These are phyloP conservation scores for Silurus glanis DNA, from an alignment of 2,113 vertebrate species.

Conservation along the genomic window DNA sequence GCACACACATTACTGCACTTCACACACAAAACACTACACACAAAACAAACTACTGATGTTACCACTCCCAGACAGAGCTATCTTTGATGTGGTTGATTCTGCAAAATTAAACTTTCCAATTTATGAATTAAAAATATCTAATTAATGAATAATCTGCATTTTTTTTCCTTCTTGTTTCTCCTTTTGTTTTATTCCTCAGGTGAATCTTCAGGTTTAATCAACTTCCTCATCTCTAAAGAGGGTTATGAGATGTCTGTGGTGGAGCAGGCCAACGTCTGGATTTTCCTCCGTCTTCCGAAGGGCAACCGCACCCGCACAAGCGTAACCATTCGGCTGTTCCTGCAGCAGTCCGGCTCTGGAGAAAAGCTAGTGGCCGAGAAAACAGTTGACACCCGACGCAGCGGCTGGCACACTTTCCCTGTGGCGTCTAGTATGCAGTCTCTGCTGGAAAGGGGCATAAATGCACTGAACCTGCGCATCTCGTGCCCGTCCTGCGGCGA, in stretches of 20 bases:
- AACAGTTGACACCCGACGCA: constrained; percentile 88
- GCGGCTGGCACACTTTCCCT: constrained; percentile 93
- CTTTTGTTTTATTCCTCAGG: constrained; percentile 68
- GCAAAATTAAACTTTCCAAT: constrained; percentile 22
- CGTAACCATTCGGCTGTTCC: constrained; percentile 85
- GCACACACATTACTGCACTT: constrained; percentile 2
- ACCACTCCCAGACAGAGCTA: constrained; percentile 38
- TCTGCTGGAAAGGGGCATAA: constrained; percentile 75
- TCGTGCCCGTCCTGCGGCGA: constrained; percentile 88
- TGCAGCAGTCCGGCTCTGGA: constrained; percentile 74
- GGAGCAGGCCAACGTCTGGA: constrained; percentile 92
- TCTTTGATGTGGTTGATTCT: constrained; percentile 43
- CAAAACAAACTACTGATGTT: constrained; percentile 28
- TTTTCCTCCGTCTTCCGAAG: constrained; percentile 91
- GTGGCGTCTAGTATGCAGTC: constrained; percentile 83
- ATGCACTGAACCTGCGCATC: constrained; percentile 78
- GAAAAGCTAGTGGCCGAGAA: constrained; percentile 84
- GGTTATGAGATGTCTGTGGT: constrained; percentile 85
- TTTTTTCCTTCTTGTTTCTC: constrained; percentile 58
- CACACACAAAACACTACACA: too few species aligned
- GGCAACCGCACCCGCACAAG: constrained; percentile 87
- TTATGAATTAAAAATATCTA: constrained; percentile 15
- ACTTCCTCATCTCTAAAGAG: constrained; percentile 92
- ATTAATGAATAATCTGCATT: constrained; percentile 30
- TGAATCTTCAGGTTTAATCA: constrained; percentile 74